phyloP scores from a whole-genome alignment of 1,140 invertebrate genomes.

The Neomicropteryx cornuta region DNA sequence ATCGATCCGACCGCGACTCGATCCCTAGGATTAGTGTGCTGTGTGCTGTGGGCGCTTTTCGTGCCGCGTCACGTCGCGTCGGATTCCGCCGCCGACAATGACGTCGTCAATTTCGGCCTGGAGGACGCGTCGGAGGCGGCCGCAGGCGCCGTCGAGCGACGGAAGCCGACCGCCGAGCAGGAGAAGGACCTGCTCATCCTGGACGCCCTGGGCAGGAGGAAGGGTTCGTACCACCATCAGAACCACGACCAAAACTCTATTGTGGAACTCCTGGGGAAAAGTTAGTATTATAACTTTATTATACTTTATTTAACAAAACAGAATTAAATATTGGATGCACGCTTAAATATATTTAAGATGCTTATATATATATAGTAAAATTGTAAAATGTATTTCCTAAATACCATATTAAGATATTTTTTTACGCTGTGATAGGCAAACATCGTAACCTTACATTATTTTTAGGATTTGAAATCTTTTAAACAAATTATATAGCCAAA shows the following conservation, averaged over 20 bases:
- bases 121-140: no score
- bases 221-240: constrained; percentile 37
- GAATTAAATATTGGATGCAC: constrained; percentile 4
- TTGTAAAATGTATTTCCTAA: constrained; percentile 3
- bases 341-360: no score
- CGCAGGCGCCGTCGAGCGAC: constrained; percentile 24
- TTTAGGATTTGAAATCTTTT: no score
- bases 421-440: constrained; percentile 1
- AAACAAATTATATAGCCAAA: no score
- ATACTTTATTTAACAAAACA: constrained; percentile 1
- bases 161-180: constrained; percentile 49
- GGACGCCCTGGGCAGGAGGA: constrained; percentile 56
- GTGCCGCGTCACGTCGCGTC: no score
- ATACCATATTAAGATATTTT: constrained; percentile 2
- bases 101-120: no score
- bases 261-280: constrained; percentile 73
- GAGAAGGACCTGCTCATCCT: constrained; percentile 62
- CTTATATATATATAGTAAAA: constrained; percentile 3
- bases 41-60: no score
- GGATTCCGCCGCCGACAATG: no score
- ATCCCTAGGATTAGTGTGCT: no score
- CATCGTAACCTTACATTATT: not conserved
- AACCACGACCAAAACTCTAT: constrained; percentile 54
- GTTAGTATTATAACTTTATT: constrained; percentile 40
- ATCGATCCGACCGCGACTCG: no score